A percentile compares a stretch with the other conserved stretches of the same genome.
phyloP scores from a whole-genome alignment of 1,140 invertebrate genomes.

The Dendroctonus ponderosae region DNA sequence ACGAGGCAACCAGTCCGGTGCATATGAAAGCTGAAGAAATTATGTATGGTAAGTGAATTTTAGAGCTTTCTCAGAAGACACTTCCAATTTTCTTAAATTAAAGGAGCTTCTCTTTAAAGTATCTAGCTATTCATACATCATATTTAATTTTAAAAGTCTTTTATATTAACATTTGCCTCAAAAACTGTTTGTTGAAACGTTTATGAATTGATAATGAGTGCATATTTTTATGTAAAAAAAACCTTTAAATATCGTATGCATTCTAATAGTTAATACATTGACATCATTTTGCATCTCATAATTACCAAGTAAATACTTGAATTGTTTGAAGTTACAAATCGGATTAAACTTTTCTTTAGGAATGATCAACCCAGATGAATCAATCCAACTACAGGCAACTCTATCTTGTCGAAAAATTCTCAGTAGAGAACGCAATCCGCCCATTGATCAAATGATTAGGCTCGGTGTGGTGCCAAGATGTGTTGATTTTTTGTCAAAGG shows the following conservation, averaged over 20 bases:
- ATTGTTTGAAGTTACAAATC: too few species aligned
- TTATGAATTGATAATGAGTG: too few species aligned
- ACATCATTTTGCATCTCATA: not conserved
- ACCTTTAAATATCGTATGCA: too few species aligned
- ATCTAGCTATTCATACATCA: too few species aligned
- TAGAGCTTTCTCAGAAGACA: not conserved
- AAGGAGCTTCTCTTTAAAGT: too few species aligned
- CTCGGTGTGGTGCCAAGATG: constrained; percentile 85
- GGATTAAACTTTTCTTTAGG: constrained; percentile 47
- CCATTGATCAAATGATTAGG: constrained; percentile 86
- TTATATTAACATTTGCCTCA: too few species aligned
- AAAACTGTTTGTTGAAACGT: too few species aligned
- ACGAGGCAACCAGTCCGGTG: constrained; percentile 52
- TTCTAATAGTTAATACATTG: too few species aligned
- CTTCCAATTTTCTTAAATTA: too few species aligned
- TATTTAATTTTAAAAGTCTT: too few species aligned
- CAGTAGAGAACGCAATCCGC: constrained; percentile 89
- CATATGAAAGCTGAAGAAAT: constrained; percentile 62
- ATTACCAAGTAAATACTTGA: too few species aligned
- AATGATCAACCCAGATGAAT: constrained; percentile 63
- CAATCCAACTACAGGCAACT: constrained; percentile 64
- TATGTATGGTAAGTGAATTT: constrained; percentile 52
- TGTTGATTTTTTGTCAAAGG: constrained; percentile 70
- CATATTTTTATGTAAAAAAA: too few species aligned
- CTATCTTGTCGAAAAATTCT: constrained; percentile 85